Base-by-base conservation (phyloP, 2,113 vertebrate species). In the Tachysurus fulvidraco region DNA sequence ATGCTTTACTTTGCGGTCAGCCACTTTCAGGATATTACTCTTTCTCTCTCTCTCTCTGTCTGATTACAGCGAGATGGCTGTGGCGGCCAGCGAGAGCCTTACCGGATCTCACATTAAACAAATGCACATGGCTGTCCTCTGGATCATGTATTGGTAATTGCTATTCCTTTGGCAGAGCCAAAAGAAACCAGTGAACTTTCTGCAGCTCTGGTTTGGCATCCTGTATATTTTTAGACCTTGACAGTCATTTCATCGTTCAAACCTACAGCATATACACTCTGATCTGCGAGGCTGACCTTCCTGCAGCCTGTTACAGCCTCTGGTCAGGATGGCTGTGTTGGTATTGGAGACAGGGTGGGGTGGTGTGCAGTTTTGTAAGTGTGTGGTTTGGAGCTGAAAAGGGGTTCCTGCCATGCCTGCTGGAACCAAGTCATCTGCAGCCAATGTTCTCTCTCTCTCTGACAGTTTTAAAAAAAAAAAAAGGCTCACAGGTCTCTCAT, bases 401-500 rank as follows among this genome's bases (percentile, higher is more conserved):
- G 78, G 17, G 65, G 57, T 54, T 83, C 21, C 81, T 83, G 55
- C 57, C 54, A 83, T 83, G 81, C 44, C 69, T 84, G 36, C 82
- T 88, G 82, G 82, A 84, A 88, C 82, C 41, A 88, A 69, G 79
- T 88, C 69, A 50, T 87, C 79, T 81, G 67, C 85, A 81, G 77
- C 81, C 77, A 67, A 67, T 86, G 74, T 88, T 77, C 91, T 88
- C 88, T 90, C 57, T 46, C 46, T 50, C 46, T 57, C 79, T 91
- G 86, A 86, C 84, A 86, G 87, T 86, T 84, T 28, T 90, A 90
- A 79, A 92, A 92, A 79, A 55, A 55, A 79, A 57, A 79, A 57
- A 19, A 86, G 90, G 1, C 50, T 55, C 65, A 84, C 83, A n/a
- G 67, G 92, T 93, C 93, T 94, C 90, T 91, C 91, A 77, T 88